Base-by-base conservation (phyloP, 2,888 invertebrate genomes). In the Phengaris alcon region DNA sequence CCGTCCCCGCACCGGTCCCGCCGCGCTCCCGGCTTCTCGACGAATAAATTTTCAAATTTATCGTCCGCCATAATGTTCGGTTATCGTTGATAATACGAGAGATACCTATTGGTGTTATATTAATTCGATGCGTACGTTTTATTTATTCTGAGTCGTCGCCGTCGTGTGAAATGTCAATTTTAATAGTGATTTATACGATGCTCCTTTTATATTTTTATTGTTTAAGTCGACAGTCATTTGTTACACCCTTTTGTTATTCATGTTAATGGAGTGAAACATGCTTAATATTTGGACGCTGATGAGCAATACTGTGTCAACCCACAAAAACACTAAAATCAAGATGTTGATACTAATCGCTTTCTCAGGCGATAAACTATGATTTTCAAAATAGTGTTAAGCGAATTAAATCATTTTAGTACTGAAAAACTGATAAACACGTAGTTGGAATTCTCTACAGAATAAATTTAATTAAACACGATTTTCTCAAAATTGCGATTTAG, bases 101-200 rank as follows among this genome's bases (percentile, higher is more conserved):
- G 89, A 90, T 90, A 87, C 77, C 74, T 79, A 81, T 87, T 87
- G 86, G 84, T 82, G 85, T 84, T 86, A 89, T 90, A 90, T 91
- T 91, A 90, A 89, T 87, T 87, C 86, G 85, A 85, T 81, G 81
- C 79, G 80, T 82, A 74, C 35, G 74, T 57, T 75, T 80, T 79
- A 78, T 82, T 84, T 82, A 86, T 86, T 89, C 86, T 84, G 68
- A 76, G 75, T 75, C 75, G 69, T 69, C 75, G 74, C 74, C 74
- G 78, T 87, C 87, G 89, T 87, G 90, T 91, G 90, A 91, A 90
- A 85, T 89, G 90, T 88, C 90, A 91, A 90, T 91, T 90, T 89
- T 87, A 87, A 87, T 85, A 82, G 85, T 88, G 89, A 90, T 90
- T 91, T 88, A 88, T 89, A 83, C 82, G 82, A 75, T 78, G 70